Evolutionary conservation across 2,113 vertebrate species (phyloP).

Genomic region (Petrocephalus microphthalmus): DNA sequence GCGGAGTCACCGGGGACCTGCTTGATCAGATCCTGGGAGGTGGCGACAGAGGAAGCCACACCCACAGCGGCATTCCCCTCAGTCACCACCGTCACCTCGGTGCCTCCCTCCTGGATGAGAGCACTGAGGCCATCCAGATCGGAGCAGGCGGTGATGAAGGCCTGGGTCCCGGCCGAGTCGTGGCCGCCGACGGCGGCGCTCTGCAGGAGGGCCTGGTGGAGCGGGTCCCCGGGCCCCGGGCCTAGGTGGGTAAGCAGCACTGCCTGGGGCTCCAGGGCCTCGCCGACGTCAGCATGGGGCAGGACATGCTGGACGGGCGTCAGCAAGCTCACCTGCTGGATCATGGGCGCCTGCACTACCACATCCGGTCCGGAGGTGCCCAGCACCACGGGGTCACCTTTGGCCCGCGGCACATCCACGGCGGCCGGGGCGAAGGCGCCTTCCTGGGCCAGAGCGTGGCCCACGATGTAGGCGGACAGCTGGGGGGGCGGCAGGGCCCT

Average conservation of each 20-base stretch:
- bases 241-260: conserved; percentile 67
- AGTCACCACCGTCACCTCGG: conserved; percentile 83
- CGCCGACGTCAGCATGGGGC: conserved; percentile 48
- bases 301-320: conserved; percentile 56
- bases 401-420: conserved; percentile 37
- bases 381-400: conserved; percentile 57
- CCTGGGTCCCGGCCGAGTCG: conserved; percentile 47
- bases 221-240: conserved; percentile 36
- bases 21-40: conserved; percentile 59
- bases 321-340: conserved; percentile 83
- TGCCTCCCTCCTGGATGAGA: conserved; percentile 80
- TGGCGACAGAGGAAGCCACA: conserved; percentile 36
- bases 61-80: conserved; percentile 58
- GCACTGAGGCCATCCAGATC: conserved; percentile 86
- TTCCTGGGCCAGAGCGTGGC: conserved; percentile 65
- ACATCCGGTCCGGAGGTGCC: conserved; percentile 56
- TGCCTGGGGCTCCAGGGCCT: conserved; percentile 53
- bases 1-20: conserved; percentile 37
- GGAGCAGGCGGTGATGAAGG: conserved; percentile 70
- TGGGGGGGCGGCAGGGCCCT: conserved; percentile 58
- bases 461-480: conserved; percentile 67
- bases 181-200: conserved; percentile 47
- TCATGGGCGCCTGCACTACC: conserved; percentile 66
- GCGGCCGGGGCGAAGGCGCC: conserved; percentile 52
- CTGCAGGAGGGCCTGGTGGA: conserved; percentile 72